Percentiles rank a stretch among this genome's conserved stretches.
phyloP scores from a whole-genome alignment of 1,140 invertebrate species.

The Brachystomella parvula region DNA sequence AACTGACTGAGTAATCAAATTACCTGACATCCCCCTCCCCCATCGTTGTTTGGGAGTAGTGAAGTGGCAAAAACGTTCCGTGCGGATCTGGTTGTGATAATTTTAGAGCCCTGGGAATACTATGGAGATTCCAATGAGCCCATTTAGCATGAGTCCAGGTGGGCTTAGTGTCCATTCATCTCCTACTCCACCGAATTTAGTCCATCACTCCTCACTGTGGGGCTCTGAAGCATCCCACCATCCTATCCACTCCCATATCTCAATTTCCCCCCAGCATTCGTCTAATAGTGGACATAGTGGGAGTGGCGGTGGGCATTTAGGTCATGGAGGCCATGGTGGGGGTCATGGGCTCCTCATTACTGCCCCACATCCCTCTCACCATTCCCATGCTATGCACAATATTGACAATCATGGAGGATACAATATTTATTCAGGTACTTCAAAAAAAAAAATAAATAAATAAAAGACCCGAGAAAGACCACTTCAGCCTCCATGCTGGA shows the following conservation, averaged over 20 bases:
- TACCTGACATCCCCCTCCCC: conserved; percentile 43
- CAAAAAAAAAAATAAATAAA: neutral
- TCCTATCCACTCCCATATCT: conserved; percentile 14
- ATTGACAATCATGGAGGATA: conserved; percentile 36
- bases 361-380: conserved; percentile 31
- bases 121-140: conserved; percentile 54
- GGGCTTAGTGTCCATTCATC: conserved; percentile 35
- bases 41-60: conserved; percentile 23
- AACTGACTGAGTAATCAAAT: conserved; percentile 12
- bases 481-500: neutral
- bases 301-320: too few relatives aligned
- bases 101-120: neutral
- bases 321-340: conserved; percentile 16
- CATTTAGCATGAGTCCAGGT: conserved; percentile 58
- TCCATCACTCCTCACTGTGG: conserved; percentile 27
- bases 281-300: conserved; percentile 4
- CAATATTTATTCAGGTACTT: conserved; percentile 37
- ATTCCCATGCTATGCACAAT: neutral
- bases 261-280: conserved; percentile 7
- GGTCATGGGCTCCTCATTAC: conserved; percentile 35
- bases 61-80: conserved; percentile 37
- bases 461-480: neutral
- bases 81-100: neutral
- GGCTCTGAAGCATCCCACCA: conserved; percentile 18
- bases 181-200: conserved; percentile 35